Conservation (phyloP, 2,888 invertebrate species). For the Diarsia brunnea region DNA sequence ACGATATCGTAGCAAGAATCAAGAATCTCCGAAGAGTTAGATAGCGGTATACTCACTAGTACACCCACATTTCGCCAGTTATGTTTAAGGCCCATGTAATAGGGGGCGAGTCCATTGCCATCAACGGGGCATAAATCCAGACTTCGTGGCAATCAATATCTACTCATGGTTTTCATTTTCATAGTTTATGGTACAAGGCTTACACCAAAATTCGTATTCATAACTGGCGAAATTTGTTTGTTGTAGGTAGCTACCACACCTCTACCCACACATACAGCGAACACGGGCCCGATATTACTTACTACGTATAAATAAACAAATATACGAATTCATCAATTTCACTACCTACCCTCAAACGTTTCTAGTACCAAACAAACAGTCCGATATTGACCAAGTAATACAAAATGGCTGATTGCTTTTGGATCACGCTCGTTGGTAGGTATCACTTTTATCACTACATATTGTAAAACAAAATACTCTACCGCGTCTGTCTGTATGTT, state of each 20-base stretch:
- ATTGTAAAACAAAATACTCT: too few relatives aligned
- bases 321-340: not conserved
- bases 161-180: too few relatives aligned
- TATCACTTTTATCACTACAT: slow-evolving; percentile 26
- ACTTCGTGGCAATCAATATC: too few relatives aligned
- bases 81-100: too few relatives aligned
- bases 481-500: too few relatives aligned
- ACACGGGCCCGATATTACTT: not conserved
- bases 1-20: too few relatives aligned
- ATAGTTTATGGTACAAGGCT: not conserved
- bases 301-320: slow-evolving; percentile 3
- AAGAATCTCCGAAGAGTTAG: too few relatives aligned
- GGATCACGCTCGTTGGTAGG: not conserved
- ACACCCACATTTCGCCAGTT: too few relatives aligned
- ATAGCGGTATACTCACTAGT: too few relatives aligned
- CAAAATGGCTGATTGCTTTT: slow-evolving; percentile 28
- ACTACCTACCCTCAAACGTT: not conserved
- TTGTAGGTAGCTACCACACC: not conserved
- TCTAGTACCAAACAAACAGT: slow-evolving; percentile 8
- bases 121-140: too few relatives aligned
- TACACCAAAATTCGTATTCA: not conserved
- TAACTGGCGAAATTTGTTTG: not conserved
- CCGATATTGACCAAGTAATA: not conserved
- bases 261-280: not conserved
- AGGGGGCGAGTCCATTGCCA: too few relatives aligned